A percentile compares a stretch with the other conserved stretches of the same genome.
Conservation (phyloP, 35 echinoderm and acorn worm species). For the Apostichopus parvimensis region DNA sequence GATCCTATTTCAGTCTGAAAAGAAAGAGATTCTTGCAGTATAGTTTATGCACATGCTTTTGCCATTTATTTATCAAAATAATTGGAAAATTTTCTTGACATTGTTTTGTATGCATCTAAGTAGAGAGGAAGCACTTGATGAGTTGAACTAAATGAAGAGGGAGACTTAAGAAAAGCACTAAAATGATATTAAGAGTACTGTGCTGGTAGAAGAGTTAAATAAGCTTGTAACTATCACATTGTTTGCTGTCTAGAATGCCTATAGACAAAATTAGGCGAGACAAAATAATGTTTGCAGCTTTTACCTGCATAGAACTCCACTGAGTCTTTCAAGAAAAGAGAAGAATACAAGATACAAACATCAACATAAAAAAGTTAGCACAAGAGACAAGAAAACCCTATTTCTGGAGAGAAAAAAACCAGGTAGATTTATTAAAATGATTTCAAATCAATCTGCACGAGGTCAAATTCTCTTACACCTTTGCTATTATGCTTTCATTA, state of each 20-base stretch:
- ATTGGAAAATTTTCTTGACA: no score
- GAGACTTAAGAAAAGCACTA: neutral
- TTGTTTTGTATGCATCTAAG: no score
- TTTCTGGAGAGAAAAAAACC: no score
- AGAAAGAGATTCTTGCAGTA: no score
- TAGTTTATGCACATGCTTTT: no score
- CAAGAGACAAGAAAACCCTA: neutral
- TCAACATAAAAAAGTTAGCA: slow-evolving; percentile 14
- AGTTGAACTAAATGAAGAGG: neutral
- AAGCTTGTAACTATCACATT: neutral
- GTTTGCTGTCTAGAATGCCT: slow-evolving; percentile 11
- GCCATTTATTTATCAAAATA: no score
- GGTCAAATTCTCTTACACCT: no score
- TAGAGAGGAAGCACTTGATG: neutral
- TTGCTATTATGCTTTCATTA: no score
- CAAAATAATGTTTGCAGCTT: slow-evolving; percentile 21
- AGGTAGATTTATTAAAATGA: no score
- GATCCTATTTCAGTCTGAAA: no score
- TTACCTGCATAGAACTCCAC: slow-evolving; percentile 58
- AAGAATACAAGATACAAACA: slow-evolving; percentile 43
- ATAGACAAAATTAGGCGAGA: neutral
- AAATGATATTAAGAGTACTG: neutral
- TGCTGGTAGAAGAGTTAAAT: neutral
- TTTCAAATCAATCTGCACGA: no score
- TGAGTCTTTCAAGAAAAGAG: slow-evolving; percentile 39